phyloP scores from a whole-genome alignment of 2,797 vertebrate genomes.

The Poecile montanus region DNA sequence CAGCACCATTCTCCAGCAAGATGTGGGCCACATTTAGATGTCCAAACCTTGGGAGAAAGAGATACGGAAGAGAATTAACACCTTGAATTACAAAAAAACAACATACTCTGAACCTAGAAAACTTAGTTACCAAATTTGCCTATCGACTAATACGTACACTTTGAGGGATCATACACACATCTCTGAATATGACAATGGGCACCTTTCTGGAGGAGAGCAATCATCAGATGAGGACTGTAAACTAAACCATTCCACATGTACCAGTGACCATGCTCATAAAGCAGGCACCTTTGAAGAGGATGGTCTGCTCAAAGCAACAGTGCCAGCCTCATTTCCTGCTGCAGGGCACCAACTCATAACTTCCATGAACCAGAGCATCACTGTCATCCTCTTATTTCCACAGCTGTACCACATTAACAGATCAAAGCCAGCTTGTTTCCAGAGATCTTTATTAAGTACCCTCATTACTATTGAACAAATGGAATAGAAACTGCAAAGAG shows the following conservation, averaged over 20 bases:
- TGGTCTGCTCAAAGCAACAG: not conserved
- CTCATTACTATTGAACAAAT: not conserved
- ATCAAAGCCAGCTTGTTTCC: not conserved
- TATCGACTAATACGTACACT: not conserved
- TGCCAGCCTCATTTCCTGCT: not conserved
- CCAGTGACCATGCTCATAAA: not conserved
- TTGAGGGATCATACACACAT: fast-evolving
- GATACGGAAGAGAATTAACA: not conserved
- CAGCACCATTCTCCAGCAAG: slow-evolving; percentile 93
- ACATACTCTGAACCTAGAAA: not conserved
- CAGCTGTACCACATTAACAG: not conserved
- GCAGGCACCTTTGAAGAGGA: not conserved
- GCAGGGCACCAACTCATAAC: not conserved
- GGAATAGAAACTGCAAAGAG: not conserved
- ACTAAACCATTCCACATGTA: not conserved
- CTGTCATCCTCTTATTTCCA: not conserved
- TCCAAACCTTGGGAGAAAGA: slow-evolving; percentile 82
- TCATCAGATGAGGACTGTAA: not conserved
- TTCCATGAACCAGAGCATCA: not conserved
- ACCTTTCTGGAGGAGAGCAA: not conserved
- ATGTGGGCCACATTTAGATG: slow-evolving; percentile 89
- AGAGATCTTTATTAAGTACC: not conserved
- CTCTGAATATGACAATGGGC: not conserved
- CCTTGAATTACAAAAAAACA: not conserved
- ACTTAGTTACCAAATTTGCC: not conserved